These are phyloP conservation scores for Sesamia inferens DNA, from an alignment of 2,888 invertebrate species.

Conservation along the genomic window DNA sequence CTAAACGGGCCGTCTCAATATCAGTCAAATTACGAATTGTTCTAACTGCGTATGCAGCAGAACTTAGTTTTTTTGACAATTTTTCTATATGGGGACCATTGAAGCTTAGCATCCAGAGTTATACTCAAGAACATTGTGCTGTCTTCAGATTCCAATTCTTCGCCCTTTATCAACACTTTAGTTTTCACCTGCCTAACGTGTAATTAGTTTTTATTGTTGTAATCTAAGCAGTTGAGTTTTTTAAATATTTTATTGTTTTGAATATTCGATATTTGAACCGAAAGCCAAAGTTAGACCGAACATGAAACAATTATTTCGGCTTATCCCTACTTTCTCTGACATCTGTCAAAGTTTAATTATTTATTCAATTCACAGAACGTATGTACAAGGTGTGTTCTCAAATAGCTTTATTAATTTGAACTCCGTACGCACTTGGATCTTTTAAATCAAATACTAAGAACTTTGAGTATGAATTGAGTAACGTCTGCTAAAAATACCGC, in stretches of 20 bases:
- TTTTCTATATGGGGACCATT: too few relatives aligned
- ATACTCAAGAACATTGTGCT: too few relatives aligned
- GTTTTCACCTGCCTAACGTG: too few relatives aligned
- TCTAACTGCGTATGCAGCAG: too few relatives aligned
- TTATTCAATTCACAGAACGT: constrained; percentile 34
- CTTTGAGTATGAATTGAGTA: constrained; percentile 35
- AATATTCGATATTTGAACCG: neutral
- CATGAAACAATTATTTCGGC: neutral
- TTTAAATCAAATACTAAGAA: constrained; percentile 69
- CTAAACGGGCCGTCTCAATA: too few relatives aligned
- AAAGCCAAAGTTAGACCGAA: neutral
- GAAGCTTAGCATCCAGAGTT: too few relatives aligned
- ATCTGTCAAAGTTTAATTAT: constrained; percentile 45
- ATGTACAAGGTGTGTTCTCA: constrained; percentile 35
- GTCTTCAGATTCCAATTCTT: too few relatives aligned
- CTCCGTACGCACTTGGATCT: constrained; percentile 42
- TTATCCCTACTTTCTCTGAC: constrained; percentile 7
- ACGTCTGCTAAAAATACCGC: neutral
- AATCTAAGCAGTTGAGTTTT: neutral
- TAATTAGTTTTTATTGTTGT: too few relatives aligned
- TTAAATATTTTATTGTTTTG: neutral
- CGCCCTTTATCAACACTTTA: too few relatives aligned
- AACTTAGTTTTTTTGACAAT: too few relatives aligned
- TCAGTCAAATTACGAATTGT: too few relatives aligned
- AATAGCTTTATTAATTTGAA: constrained; percentile 60